Evolutionary conservation across 2,797 vertebrate genomes (phyloP), one percentile per base, ranked within the genome.

Genomic region (Darevskia nairensis): DNA sequence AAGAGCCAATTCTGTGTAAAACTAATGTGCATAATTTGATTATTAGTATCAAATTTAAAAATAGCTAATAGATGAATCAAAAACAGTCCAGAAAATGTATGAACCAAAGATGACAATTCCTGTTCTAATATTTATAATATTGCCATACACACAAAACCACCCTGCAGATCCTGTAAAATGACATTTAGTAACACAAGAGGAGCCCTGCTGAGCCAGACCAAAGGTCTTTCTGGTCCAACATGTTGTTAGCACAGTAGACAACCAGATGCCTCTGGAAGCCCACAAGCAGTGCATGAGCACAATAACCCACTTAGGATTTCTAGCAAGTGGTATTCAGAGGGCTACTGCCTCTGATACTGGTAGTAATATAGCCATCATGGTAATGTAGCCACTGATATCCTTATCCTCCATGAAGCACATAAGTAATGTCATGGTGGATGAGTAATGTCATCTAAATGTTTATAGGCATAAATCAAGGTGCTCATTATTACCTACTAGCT

Each of bases 21-120:
- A 74, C 6, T 80, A 77, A 61, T 69, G 50, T 44, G 32, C 27
- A 3, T 86, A 39, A 80, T 61, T 0, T 29, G 78, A 23, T 87
- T 93, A 86, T 83, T 80, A 44, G 77, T 74, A 4, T 1, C 0
- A 69, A 55, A 68, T 59, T 82, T 69, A 86, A 71, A 90, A 92
- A 79, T 68, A 86, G 83, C 4, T 50, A 81, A 85, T 6, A 6
- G 41, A 46, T 50, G 75, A 88, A 21, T 44, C 81, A 72, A 75
- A 90, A 90, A 75, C 0, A 1, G 90, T 41, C 41, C n/a, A 74
- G 84, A 9, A 80, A 90, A 92, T 59, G 80, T 19, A 84, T 50
- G 1, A 23, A 29, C 80, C 55, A 84, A 88, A 92, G 35, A 46
- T 69, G 71, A n/a, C 44, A 80, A 68, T 84, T 17, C 74, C 71